Conservation (phyloP, 2,113 vertebrate genomes). For the Hyperopisus bebe region DNA sequence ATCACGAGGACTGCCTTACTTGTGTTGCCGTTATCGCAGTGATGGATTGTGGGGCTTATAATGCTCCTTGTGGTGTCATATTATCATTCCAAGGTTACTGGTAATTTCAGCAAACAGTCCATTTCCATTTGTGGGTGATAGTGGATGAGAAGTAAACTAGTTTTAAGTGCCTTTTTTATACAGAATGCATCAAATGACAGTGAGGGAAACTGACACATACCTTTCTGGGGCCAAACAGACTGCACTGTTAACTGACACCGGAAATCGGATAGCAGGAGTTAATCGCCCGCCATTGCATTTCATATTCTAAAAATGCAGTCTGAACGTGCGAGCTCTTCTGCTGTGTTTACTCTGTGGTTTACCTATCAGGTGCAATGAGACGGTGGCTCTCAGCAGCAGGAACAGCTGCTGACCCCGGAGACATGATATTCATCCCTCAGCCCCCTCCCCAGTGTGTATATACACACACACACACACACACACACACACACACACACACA, state of each 20-base stretch:
- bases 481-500: neutral
- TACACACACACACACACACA: neutral
- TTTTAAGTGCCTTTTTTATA: neutral
- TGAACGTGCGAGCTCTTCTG: neutral
- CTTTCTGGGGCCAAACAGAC: neutral
- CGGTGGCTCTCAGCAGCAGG: neutral
- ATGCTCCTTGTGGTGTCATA: neutral
- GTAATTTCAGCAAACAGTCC: neutral
- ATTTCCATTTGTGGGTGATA: neutral
- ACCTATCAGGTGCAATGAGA: neutral
- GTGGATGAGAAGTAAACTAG: neutral
- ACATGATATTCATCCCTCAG: neutral
- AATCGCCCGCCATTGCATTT: neutral
- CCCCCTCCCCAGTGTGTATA: neutral
- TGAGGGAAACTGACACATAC: neutral
- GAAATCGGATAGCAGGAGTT: neutral
- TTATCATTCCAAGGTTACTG: neutral
- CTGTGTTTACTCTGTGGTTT: conserved; percentile 7
- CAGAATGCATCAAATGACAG: neutral
- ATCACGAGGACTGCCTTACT: neutral
- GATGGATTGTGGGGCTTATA: neutral
- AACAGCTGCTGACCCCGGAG: conserved; percentile 2
- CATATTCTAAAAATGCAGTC: neutral
- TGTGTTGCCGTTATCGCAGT: neutral
- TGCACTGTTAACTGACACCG: neutral